Evolutionary conservation across 2,113 vertebrate species (phyloP).

Genomic region (Perca fluviatilis): DNA sequence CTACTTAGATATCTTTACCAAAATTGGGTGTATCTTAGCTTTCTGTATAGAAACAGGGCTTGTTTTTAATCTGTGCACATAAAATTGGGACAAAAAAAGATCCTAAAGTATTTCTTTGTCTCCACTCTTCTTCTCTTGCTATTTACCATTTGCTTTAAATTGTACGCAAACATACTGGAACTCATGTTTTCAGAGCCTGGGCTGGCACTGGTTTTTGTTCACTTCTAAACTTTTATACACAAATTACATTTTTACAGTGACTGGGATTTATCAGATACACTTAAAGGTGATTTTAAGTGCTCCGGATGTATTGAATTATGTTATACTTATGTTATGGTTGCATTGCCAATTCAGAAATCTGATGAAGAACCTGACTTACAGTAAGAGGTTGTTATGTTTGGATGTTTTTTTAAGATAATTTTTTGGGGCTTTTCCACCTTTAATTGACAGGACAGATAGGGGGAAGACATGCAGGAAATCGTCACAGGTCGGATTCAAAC

Average conservation of each 20-base stretch:
- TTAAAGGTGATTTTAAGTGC: background rate
- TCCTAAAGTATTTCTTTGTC: background rate
- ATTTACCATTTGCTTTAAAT: no score
- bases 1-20: no score
- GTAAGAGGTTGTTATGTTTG: no score
- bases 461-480: no score
- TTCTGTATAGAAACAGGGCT: no score
- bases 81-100: background rate
- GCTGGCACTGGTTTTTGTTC: background rate
- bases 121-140: background rate
- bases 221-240: background rate
- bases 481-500: no score
- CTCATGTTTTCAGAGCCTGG: background rate
- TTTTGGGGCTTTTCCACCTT: no score
- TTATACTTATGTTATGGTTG: background rate
- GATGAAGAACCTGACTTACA: background rate
- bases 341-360: background rate
- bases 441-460: no score
- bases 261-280: background rate
- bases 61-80: no score
- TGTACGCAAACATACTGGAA: background rate
- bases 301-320: background rate
- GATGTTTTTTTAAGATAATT: no score
- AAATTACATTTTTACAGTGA: background rate
- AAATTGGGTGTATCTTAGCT: no score